Evolutionary conservation across 1,140 invertebrate genomes (phyloP), one percentile per base, ranked within the genome.

Genomic region (Euborellia annulipes): DNA sequence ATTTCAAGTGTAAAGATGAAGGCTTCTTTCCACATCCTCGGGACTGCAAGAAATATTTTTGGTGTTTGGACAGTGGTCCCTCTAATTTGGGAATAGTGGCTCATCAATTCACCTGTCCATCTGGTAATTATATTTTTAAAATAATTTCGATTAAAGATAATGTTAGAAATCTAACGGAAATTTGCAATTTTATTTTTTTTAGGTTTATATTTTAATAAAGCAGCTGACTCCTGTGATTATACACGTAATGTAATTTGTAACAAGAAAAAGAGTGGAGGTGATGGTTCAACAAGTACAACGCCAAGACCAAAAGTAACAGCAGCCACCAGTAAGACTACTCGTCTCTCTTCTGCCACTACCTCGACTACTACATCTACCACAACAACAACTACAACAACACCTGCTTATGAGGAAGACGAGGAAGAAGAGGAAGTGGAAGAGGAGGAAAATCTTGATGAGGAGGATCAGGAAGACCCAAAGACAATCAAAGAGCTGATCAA

Each of bases 1-100:
- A 86, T 55, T 94, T 93, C 58, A 85, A 87, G 55, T 94, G 89
- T 56, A 83, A 82, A 56, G 87, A 92, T 49, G 89, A 93, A 70
- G 89, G 89, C 34, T 94, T 94, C 64, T 93, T 80, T 64, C 78
- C 81, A n/a, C 87, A 94, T 65, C 87, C 88, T 1, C 72, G 82
- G 23, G 87, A 92, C 57, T 94, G 89, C 62, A 88, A 89, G 58
- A 92, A 92, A 58, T 94, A 94, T 55, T 93, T 88, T 62, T 92
- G 88, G 88, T 94, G 89, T 61, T 63, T 93, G 36, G 85, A 89
- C 52, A 86, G 82, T 55, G 87, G 87, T 2, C 82, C 86, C 0
- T 82, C 86, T 4, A 83, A 88, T 50, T 67, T 90, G 21, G 89
- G 88, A 37, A 80, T 92, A 37, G 85, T 93, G 16, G 85, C 87